Evolutionary conservation across 2,888 invertebrate species (phyloP).

Genomic region (Andrena bucephala): DNA sequence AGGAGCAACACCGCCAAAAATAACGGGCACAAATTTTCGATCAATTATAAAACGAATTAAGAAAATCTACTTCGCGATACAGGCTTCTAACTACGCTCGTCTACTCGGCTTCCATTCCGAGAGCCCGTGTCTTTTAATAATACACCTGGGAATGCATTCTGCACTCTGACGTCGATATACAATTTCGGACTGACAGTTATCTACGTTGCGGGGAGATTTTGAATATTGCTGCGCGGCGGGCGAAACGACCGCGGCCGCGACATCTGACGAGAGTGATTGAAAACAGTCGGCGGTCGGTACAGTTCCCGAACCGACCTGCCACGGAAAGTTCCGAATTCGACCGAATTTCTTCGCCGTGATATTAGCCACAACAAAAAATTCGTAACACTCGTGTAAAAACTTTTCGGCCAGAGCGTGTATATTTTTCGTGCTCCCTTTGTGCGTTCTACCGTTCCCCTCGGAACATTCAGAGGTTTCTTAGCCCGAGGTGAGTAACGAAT

Average conservation of each 20-base stretch:
- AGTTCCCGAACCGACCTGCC: conserved; percentile 60
- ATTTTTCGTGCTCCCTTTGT: conserved; percentile 65
- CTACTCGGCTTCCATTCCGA: background rate
- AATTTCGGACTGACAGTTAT: conserved; percentile 57
- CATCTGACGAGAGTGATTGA: conserved; percentile 41
- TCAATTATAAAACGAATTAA: background rate
- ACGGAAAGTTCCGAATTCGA: conserved; percentile 70
- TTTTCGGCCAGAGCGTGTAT: conserved; percentile 74
- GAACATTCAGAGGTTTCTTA: conserved; percentile 45
- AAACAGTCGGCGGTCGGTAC: conserved; percentile 52
- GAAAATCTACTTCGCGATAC: background rate
- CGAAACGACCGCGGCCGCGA: conserved; percentile 31
- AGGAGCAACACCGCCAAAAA: background rate
- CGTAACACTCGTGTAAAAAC: conserved; percentile 78
- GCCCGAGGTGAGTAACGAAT: conserved; percentile 54
- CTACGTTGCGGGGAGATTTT: conserved; percentile 32
- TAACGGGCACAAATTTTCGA: background rate
- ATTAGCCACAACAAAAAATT: conserved; percentile 83
- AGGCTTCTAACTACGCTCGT: background rate
- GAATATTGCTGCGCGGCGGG: conserved; percentile 25
- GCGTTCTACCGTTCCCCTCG: conserved; percentile 42
- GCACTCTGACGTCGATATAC: conserved; percentile 46
- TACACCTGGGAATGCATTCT: conserved; percentile 36
- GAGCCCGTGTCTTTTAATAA: conserved; percentile 33
- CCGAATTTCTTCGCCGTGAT: conserved; percentile 80